phyloP scores from a whole-genome alignment of 2,797 vertebrate species.

The Sebastes aleutianus region DNA sequence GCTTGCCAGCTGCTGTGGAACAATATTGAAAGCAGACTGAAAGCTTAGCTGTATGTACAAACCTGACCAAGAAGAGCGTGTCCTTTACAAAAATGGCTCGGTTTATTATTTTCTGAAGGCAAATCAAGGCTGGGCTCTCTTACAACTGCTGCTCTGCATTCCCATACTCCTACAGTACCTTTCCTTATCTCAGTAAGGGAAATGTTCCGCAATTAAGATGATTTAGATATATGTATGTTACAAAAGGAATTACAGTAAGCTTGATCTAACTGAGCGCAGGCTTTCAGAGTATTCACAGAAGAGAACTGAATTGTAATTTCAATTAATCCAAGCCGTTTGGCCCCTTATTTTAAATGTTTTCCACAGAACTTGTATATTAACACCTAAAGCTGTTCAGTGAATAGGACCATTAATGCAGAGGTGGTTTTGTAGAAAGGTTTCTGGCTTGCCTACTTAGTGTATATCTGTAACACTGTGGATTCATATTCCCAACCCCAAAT shows the following conservation, averaged over 20 bases:
- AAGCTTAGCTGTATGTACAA: conserved; percentile 71
- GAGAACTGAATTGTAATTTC: conserved; percentile 19
- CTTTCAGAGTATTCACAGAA: conserved; percentile 21
- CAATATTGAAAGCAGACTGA: conserved; percentile 75
- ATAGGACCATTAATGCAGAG: conserved; percentile 22
- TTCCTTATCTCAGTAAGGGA: conserved; percentile 20
- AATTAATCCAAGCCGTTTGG: conserved; percentile 30
- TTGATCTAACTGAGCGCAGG: conserved; percentile 2
- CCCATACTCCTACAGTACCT: background rate
- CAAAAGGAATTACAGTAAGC: conserved; percentile 2
- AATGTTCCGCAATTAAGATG: conserved; percentile 9
- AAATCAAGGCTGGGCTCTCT: conserved; percentile 51
- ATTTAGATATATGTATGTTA: conserved; percentile 24
- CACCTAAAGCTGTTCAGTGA: conserved; percentile 28
- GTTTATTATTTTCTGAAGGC: conserved; percentile 66
- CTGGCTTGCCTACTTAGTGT: conserved; percentile 38
- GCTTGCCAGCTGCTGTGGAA: conserved; percentile 76
- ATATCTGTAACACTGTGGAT: conserved; percentile 56
- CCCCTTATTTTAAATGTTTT: background rate
- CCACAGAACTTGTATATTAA: conserved; percentile 33
- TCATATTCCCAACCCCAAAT: conserved; percentile 55
- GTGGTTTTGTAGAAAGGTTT: conserved; percentile 41
- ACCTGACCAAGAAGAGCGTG: conserved; percentile 56
- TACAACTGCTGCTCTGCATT: conserved; percentile 29
- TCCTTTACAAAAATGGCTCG: conserved; percentile 54